Evolutionary conservation across 2,797 vertebrate genomes (phyloP).

Genomic region (Urocyon cinereoargenteus): DNA sequence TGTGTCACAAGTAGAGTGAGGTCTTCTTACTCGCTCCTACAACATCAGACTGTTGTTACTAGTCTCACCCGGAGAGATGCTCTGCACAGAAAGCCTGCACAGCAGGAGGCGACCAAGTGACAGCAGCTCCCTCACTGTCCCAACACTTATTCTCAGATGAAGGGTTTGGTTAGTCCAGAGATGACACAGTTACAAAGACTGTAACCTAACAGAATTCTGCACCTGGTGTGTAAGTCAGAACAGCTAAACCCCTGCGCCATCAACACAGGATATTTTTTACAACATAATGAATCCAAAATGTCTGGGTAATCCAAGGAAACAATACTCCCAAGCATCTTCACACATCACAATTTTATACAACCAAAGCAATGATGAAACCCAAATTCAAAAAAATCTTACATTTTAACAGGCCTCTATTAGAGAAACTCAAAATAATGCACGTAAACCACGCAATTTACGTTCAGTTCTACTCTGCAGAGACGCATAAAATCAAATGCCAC

Average conservation of each 20-base stretch:
- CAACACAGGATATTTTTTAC: slow-evolving; percentile 62
- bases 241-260: slow-evolving; percentile 74
- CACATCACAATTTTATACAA: background rate
- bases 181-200: background rate
- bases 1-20: background rate
- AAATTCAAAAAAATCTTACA: background rate
- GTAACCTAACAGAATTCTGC: slow-evolving; percentile 73
- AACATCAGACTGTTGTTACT: background rate
- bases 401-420: background rate
- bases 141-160: background rate
- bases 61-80: background rate
- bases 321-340: slow-evolving; percentile 9
- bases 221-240: slow-evolving; percentile 77
- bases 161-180: slow-evolving; percentile 53
- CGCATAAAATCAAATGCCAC: slow-evolving; percentile 28
- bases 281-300: slow-evolving; percentile 72
- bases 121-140: background rate
- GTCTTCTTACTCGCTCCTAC: slow-evolving; percentile 31
- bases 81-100: background rate
- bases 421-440: slow-evolving; percentile 48
- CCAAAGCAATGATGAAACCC: background rate
- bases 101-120: background rate
- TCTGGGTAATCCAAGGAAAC: slow-evolving; percentile 56
- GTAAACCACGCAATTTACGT: background rate
- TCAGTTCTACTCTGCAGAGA: background rate